phyloP scores from a whole-genome alignment of 2,888 invertebrate genomes.

The Nephrotoma guestfalica region DNA sequence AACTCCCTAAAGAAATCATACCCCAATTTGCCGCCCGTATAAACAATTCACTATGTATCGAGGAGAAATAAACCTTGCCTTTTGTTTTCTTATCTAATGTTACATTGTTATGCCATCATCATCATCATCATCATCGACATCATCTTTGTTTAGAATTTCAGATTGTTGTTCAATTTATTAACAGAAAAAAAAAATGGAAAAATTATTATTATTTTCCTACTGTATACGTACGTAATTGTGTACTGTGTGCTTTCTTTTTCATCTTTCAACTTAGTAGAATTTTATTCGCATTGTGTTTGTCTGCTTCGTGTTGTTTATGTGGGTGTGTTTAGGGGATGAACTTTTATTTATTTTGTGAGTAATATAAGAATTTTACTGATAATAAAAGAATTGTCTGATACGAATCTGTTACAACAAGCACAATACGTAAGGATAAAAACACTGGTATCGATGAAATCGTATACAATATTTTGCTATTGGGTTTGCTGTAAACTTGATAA shows the following conservation, averaged over 20 bases:
- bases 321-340: neutral
- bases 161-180: neutral
- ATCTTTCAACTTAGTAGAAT: neutral
- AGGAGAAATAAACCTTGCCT: neutral
- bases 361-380: neutral
- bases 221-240: neutral
- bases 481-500: neutral
- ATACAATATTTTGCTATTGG: neutral
- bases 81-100: neutral
- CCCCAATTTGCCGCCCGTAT: neutral
- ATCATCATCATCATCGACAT: neutral
- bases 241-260: neutral
- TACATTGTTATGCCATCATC: neutral
- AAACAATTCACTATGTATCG: neutral
- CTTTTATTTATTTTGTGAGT: neutral
- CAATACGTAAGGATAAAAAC: neutral
- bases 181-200: neutral
- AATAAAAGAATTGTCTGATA: neutral
- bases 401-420: neutral
- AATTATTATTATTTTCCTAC: neutral
- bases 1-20: neutral
- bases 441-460: neutral
- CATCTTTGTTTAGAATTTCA: neutral
- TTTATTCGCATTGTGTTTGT: neutral
- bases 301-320: neutral